These are phyloP conservation scores for Pissodes strobi DNA, from an alignment of 1,140 invertebrate species.

Conservation along the genomic window DNA sequence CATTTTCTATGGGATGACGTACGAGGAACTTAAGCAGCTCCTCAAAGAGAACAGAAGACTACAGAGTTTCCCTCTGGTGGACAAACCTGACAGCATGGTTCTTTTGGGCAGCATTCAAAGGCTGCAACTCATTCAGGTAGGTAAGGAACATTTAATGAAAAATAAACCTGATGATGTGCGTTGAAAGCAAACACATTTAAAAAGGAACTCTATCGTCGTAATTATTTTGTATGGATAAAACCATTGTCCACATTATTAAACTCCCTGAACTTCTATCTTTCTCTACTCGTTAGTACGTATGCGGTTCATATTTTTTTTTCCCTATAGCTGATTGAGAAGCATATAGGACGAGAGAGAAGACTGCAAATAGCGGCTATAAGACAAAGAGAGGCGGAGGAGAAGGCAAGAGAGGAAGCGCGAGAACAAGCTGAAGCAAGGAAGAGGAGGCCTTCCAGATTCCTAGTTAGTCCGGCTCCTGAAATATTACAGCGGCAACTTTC, in stretches of 20 bases:
- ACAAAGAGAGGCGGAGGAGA: constrained; percentile 67
- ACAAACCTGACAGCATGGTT: constrained; percentile 90
- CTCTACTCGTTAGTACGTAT: too few species aligned
- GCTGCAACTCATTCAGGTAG: constrained; percentile 75
- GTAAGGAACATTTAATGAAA: too few species aligned
- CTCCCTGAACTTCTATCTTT: too few species aligned
- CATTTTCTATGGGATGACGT: constrained; percentile 90
- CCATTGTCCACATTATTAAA: too few species aligned
- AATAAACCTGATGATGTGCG: too few species aligned
- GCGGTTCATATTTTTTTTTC: neutral
- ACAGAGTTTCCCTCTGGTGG: constrained; percentile 87
- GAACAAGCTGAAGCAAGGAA: constrained; percentile 58
- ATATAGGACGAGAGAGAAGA: constrained; percentile 82
- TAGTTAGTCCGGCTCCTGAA: constrained; percentile 72
- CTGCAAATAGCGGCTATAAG: constrained; percentile 72
- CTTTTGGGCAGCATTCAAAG: constrained; percentile 91
- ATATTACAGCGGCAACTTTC: constrained; percentile 56
- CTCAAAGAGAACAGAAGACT: constrained; percentile 70
- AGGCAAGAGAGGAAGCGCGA: constrained; percentile 64
- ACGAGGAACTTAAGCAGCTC: constrained; percentile 81
- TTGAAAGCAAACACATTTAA: too few species aligned
- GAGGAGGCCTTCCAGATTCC: constrained; percentile 71
- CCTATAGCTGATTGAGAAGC: constrained; percentile 77
- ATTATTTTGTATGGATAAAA: neutral
- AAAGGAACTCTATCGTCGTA: too few species aligned